Conservation (phyloP, 2,888 invertebrate genomes). For the Acleris literana region DNA sequence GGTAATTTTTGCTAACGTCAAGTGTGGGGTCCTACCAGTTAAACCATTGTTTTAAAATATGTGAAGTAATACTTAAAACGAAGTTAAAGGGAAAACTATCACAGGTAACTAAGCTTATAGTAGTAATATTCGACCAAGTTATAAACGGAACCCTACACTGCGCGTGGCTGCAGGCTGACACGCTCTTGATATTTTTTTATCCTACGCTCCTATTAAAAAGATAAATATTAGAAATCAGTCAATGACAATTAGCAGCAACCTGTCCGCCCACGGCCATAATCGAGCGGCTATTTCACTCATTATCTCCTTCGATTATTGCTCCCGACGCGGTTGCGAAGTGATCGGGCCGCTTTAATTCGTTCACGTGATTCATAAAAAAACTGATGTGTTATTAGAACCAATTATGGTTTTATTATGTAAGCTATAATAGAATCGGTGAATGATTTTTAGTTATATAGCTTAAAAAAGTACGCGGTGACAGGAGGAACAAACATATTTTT, state of each 20-base stretch:
- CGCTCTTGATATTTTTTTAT: background rate
- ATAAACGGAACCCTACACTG: too few relatives aligned
- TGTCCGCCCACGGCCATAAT: constrained; percentile 27
- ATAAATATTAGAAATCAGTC: constrained; percentile 34
- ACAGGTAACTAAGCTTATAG: too few relatives aligned
- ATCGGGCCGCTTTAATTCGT: constrained; percentile 20
- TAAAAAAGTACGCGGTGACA: too few relatives aligned
- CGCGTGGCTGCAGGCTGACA: too few relatives aligned
- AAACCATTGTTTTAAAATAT: too few relatives aligned
- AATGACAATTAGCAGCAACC: constrained; percentile 29
- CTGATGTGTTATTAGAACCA: background rate
- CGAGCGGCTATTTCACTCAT: constrained; percentile 8
- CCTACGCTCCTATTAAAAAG: constrained; percentile 7
- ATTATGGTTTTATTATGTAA: constrained; percentile 11
- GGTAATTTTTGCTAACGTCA: too few relatives aligned
- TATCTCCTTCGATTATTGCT: constrained; percentile 29
- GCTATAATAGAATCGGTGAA: background rate
- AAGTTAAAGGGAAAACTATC: too few relatives aligned
- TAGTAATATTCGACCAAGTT: too few relatives aligned
- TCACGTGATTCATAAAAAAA: constrained; percentile 22
- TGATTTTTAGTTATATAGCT: too few relatives aligned
- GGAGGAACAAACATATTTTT: too few relatives aligned
- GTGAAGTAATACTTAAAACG: too few relatives aligned
- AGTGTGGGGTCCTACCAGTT: too few relatives aligned
- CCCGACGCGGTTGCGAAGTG: constrained; percentile 20